phyloP scores from a whole-genome alignment of 2,113 vertebrate species.

The Psilopsiagon aymara region DNA sequence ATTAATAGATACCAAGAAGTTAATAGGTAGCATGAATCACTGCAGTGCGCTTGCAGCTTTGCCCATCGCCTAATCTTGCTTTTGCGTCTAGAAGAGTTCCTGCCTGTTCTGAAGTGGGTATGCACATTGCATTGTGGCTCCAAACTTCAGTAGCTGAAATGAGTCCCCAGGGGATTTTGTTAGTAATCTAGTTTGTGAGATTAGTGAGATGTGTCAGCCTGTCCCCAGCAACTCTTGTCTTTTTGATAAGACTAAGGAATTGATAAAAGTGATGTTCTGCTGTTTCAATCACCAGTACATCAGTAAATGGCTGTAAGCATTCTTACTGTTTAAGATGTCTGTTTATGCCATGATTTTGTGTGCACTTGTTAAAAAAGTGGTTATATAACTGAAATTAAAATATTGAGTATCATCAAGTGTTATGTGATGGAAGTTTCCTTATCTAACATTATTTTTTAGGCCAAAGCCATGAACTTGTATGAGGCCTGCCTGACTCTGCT shows the following conservation, averaged over 20 bases:
- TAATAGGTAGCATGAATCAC: background rate
- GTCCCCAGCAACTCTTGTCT: background rate
- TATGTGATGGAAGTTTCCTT: background rate
- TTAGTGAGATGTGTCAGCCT: background rate
- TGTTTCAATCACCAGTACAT: background rate
- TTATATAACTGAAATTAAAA: background rate
- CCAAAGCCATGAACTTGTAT: conserved; percentile 97
- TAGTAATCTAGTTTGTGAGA: background rate
- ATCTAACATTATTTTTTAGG: conserved; percentile 75
- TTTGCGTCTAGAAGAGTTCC: background rate
- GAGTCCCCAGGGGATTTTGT: background rate
- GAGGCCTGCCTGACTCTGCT: conserved; percentile 96
- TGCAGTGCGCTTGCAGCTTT: background rate
- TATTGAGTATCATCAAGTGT: background rate
- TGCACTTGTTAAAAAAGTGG: background rate
- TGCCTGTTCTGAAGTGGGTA: background rate
- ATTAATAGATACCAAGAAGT: background rate
- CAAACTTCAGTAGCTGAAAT: background rate
- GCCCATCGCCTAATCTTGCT: background rate
- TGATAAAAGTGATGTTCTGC: background rate
- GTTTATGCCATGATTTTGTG: background rate
- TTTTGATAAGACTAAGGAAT: background rate
- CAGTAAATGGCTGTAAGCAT: background rate
- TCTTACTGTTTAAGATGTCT: background rate
- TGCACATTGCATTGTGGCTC: background rate